These are phyloP conservation scores for Listronotus bonariensis DNA, from an alignment of 1,140 invertebrate genomes.

Conservation along the genomic window DNA sequence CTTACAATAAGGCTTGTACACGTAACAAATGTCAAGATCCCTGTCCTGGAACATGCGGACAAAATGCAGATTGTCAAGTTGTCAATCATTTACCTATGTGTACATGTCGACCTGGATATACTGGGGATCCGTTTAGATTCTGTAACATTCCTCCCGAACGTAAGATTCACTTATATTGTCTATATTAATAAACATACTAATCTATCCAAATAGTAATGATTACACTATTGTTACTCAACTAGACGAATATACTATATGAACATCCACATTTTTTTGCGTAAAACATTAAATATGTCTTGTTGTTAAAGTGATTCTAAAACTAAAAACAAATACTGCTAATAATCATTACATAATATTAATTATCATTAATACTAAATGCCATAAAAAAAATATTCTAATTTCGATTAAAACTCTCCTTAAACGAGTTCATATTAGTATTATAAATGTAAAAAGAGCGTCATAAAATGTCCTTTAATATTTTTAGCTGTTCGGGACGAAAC, in stretches of 20 bases:
- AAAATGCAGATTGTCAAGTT: conserved; percentile 66
- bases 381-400: too few relatives aligned
- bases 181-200: conserved; percentile 16
- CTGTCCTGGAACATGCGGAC: conserved; percentile 68
- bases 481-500: conserved; percentile 37
- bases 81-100: conserved; percentile 64
- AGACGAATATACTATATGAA: too few relatives aligned
- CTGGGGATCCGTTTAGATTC: conserved; percentile 65
- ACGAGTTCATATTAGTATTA: too few relatives aligned
- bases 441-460: neutral
- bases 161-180: conserved; percentile 43
- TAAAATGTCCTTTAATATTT: conserved; percentile 19
- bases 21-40: conserved; percentile 68
- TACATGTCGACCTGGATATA: conserved; percentile 63
- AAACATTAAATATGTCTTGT: too few relatives aligned
- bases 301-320: too few relatives aligned
- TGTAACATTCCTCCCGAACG: conserved; percentile 55
- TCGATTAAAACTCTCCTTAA: too few relatives aligned
- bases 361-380: too few relatives aligned
- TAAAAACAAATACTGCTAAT: too few relatives aligned
- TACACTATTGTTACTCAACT: too few relatives aligned
- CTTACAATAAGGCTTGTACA: conserved; percentile 64
- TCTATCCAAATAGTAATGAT: too few relatives aligned
- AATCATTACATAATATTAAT: too few relatives aligned
- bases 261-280: too few relatives aligned